Evolutionary conservation across 92 coral and sea anemone species (phyloP).

Genomic region (Porites lobata): DNA sequence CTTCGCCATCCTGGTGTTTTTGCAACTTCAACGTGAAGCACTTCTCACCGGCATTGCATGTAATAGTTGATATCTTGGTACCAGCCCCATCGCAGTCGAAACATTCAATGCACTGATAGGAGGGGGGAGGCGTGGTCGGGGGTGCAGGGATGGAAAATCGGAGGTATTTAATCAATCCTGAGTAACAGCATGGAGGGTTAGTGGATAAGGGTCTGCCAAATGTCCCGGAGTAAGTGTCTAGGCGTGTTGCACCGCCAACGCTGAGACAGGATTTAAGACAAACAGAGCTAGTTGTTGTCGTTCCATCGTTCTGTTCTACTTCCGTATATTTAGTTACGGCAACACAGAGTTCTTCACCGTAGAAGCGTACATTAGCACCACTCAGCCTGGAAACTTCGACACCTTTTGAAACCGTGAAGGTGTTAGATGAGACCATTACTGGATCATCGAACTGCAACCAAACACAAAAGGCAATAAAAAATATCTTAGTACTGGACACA

Average conservation of each 20-base stretch:
- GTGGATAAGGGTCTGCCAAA: conserved; percentile 41
- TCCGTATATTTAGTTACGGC: conserved; percentile 53
- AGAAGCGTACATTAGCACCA: conserved; percentile 54
- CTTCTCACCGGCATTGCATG: conserved; percentile 58
- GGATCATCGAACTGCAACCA: conserved; percentile 56
- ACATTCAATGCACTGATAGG: conserved; percentile 33
- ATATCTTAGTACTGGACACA: too few relatives aligned
- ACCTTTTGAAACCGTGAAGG: conserved; percentile 31
- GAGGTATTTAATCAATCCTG: conserved; percentile 29
- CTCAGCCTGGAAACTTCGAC: conserved; percentile 31
- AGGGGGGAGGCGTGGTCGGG: conserved; percentile 64
- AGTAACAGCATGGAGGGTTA: conserved; percentile 53
- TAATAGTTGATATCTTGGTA: not conserved
- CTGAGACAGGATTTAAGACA: conserved; percentile 51
- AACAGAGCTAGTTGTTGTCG: conserved; percentile 8
- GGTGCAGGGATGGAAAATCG: conserved; percentile 63
- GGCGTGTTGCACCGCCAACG: conserved; percentile 34
- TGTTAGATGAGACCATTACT: conserved; percentile 31
- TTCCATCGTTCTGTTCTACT: conserved; percentile 29
- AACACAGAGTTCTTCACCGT: conserved; percentile 58
- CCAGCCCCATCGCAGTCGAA: conserved; percentile 44
- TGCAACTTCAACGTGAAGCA: conserved; percentile 62
- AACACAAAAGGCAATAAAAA: not conserved
- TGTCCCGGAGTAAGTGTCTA: conserved; percentile 49
- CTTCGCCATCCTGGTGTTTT: conserved; percentile 29